Conservation (phyloP, 2,113 vertebrate species). For the Atractosteus spatula region DNA sequence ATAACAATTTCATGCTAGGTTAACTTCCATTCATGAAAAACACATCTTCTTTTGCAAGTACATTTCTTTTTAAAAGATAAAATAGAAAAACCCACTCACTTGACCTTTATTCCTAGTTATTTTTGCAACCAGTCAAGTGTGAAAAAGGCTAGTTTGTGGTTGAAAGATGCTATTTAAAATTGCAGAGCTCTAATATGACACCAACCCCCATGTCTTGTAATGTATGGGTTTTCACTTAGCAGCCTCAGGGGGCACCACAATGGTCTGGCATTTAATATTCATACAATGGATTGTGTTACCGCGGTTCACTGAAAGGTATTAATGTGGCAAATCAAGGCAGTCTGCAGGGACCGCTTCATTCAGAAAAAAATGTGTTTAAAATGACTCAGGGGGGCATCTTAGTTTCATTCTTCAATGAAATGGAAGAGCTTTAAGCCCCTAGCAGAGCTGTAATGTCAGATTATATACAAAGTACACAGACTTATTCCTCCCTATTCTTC, state of each 20-base stretch:
- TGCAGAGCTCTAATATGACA: slow-evolving; percentile 29
- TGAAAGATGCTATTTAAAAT: slow-evolving; percentile 28
- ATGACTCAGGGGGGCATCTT: slow-evolving; percentile 7
- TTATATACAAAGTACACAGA: neutral
- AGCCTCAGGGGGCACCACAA: slow-evolving; percentile 2
- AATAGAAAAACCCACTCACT: slow-evolving; percentile 30
- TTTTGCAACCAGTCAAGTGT: slow-evolving; percentile 32
- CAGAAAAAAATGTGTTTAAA: slow-evolving; percentile 40
- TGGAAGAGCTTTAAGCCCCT: neutral
- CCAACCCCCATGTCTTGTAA: slow-evolving; percentile 4
- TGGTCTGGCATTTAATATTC: slow-evolving; percentile 44
- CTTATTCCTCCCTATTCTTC: neutral
- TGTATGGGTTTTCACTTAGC: slow-evolving; percentile 28
- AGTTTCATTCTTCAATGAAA: neutral
- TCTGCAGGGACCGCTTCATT: neutral
- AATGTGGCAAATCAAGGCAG: slow-evolving; percentile 42
- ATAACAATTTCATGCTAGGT: slow-evolving; percentile 44
- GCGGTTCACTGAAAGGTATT: slow-evolving; percentile 47
- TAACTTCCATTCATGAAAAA: slow-evolving; percentile 4
- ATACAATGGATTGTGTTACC: slow-evolving; percentile 35
- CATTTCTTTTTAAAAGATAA: slow-evolving; percentile 28
- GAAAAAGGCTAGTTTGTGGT: slow-evolving; percentile 12
- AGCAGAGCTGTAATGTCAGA: neutral
- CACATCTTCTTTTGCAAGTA: slow-evolving; percentile 13
- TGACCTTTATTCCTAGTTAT: slow-evolving; percentile 43